phyloP scores from a whole-genome alignment of 2,797 vertebrate genomes.

The Bovichtus diacanthus region DNA sequence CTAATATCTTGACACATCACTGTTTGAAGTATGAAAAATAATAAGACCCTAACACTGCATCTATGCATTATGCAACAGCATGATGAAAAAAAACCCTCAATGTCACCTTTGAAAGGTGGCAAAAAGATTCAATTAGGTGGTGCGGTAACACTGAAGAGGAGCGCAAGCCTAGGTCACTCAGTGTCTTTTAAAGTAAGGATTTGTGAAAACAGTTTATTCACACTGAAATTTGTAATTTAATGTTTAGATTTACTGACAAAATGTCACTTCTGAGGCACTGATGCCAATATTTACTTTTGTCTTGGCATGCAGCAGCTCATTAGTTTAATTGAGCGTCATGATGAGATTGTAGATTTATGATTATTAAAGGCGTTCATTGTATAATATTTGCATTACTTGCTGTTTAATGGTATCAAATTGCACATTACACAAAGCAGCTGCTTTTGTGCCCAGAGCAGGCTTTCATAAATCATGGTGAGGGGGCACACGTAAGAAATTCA shows the following conservation, averaged over 20 bases:
- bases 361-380: conserved; percentile 42
- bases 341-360: conserved; percentile 54
- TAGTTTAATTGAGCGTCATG: conserved; percentile 50
- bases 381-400: conserved; percentile 79
- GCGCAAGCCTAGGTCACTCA: conserved; percentile 54
- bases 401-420: conserved; percentile 64
- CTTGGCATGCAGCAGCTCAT: conserved; percentile 44
- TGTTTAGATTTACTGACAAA: conserved; percentile 3
- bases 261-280: conserved; percentile 5
- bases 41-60: conserved; percentile 22
- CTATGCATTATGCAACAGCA: conserved; percentile 69
- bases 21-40: conserved; percentile 36
- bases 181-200: conserved; percentile 30
- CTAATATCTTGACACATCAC: conserved; percentile 21
- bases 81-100: conserved; percentile 43
- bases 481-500: conserved; percentile 68
- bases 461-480: conserved; percentile 68
- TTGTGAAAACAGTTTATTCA: conserved; percentile 23
- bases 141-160: conserved; percentile 44
- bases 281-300: neutral
- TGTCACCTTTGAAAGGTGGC: conserved; percentile 59
- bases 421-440: conserved; percentile 56
- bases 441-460: conserved; percentile 65
- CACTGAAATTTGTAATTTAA: neutral
- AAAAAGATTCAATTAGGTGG: conserved; percentile 55